These are phyloP conservation scores for Drosophila persimilis DNA, from an alignment of 1,140 invertebrate genomes.

Conservation along the genomic window DNA sequence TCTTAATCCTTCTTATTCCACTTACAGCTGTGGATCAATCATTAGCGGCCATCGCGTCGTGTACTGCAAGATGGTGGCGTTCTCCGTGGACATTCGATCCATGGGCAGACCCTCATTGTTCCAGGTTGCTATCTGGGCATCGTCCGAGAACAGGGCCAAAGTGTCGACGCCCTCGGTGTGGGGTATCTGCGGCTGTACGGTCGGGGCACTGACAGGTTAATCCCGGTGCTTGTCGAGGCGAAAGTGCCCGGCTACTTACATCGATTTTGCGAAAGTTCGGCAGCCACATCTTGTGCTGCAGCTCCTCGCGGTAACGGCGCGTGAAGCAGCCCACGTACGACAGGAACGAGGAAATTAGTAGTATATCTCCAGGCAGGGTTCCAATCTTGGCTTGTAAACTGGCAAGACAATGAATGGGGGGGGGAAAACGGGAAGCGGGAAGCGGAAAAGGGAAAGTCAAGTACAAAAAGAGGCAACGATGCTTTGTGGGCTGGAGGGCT, in stretches of 20 bases:
- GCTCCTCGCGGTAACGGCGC: conserved; percentile 91
- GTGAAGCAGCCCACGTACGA: conserved; percentile 98
- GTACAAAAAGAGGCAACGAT: neutral
- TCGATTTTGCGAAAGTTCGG: conserved; percentile 83
- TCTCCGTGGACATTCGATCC: conserved; percentile 97
- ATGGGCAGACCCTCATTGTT: conserved; percentile 97
- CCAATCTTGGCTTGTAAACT: conserved; percentile 85
- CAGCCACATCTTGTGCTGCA: conserved; percentile 92
- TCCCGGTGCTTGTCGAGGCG: neutral
- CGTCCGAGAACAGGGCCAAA: conserved; percentile 93
- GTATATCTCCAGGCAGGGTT: conserved; percentile 94
- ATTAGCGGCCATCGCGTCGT: conserved; percentile 97
- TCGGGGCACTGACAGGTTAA: neutral
- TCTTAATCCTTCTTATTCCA: neutral
- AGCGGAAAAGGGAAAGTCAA: conserved; percentile 1
- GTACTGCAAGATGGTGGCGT: conserved; percentile 95
- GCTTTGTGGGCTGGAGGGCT: neutral
- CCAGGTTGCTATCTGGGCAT: conserved; percentile 95
- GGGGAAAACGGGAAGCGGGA: neutral
- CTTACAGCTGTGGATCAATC: conserved; percentile 93
- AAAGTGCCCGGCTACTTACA: conserved; percentile 72
- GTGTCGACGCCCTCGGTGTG: conserved; percentile 92
- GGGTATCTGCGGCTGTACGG: conserved; percentile 88
- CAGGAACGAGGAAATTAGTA: conserved; percentile 95
- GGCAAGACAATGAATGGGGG: conserved; percentile 3